Evolutionary conservation across 2,888 invertebrate genomes (phyloP).

Genomic region (Prosopocoilus inquinatus): DNA sequence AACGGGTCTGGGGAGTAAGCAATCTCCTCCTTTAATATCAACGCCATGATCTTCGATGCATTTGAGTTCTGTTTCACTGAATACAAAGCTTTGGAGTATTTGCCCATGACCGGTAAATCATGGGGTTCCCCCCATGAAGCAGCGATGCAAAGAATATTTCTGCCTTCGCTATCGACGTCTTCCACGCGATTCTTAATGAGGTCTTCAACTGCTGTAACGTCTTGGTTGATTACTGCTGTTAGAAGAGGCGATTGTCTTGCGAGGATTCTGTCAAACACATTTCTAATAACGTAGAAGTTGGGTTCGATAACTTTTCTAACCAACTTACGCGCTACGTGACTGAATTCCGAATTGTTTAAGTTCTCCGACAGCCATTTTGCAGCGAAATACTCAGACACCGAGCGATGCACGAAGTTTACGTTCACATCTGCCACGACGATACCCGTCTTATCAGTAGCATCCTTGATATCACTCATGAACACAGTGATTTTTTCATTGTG

Average conservation of each 20-base stretch:
- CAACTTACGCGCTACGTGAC: background rate
- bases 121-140: no score
- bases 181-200: background rate
- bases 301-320: constrained; percentile 9
- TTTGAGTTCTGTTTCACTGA: no score
- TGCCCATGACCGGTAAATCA: no score
- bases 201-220: background rate
- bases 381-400: constrained; percentile 11
- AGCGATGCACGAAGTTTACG: constrained; percentile 8
- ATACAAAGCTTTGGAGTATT: no score
- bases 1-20: no score
- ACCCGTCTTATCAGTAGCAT: constrained; percentile 4
- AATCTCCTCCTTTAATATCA: no score
- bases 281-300: constrained; percentile 4
- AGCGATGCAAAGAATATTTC: no score
- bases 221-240: constrained; percentile 12
- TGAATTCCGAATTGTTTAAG: background rate
- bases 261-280: constrained; percentile 12
- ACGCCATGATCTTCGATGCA: no score
- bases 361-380: constrained; percentile 9
- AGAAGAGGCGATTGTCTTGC: constrained; percentile 8
- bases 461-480: background rate
- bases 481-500: background rate
- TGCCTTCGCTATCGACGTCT: no score
- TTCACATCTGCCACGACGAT: constrained; percentile 5